These are phyloP conservation scores for Harpagoxenus sublaevis DNA, from an alignment of 2,888 invertebrate genomes.

Conservation along the genomic window DNA sequence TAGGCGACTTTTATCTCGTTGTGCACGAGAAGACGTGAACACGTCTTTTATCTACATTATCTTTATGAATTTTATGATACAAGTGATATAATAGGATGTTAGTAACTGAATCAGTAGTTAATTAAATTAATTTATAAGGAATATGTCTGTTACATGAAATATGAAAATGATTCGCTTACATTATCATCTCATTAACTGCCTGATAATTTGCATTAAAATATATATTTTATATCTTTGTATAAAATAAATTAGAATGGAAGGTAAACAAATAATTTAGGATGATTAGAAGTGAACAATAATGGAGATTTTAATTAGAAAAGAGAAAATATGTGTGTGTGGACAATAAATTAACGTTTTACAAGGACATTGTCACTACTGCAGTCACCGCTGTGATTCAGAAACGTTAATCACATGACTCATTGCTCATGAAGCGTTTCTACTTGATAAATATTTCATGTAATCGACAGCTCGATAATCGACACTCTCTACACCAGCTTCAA, in stretches of 20 bases:
- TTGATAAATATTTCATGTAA: slow-evolving; percentile 38
- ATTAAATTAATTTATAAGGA: slow-evolving; percentile 3
- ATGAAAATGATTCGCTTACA: background rate
- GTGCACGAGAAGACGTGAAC: background rate
- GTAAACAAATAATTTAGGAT: background rate
- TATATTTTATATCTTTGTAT: background rate
- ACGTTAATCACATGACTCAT: background rate
- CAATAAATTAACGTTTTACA: background rate
- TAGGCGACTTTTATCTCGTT: slow-evolving; percentile 21
- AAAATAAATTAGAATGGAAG: background rate
- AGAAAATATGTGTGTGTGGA: background rate
- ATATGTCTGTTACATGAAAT: background rate
- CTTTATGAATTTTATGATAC: slow-evolving; percentile 5
- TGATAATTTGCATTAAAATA: background rate
- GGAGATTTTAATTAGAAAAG: background rate
- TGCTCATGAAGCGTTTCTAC: slow-evolving; percentile 3
- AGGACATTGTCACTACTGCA: background rate
- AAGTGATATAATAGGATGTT: background rate
- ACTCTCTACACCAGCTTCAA: slow-evolving; percentile 2
- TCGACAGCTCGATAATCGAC: slow-evolving; percentile 20
- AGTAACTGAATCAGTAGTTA: background rate
- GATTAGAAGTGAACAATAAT: background rate
- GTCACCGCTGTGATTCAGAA: background rate
- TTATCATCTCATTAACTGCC: background rate
- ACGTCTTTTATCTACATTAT: background rate